phyloP scores from a whole-genome alignment of 1,140 invertebrate genomes.

The Drosophila setifemur region DNA sequence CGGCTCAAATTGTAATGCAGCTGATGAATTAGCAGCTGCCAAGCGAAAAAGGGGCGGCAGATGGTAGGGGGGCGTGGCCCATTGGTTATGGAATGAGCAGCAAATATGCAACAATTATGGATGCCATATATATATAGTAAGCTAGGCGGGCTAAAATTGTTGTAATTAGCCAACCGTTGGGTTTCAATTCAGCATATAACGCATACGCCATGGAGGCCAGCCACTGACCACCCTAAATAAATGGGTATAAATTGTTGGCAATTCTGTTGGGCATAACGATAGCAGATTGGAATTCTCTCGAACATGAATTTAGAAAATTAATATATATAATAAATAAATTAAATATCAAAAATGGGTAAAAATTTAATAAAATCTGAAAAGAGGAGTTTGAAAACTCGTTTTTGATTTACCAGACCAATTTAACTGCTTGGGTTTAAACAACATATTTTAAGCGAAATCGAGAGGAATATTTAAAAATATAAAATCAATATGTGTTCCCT shows the following conservation, averaged over 20 bases:
- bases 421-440: too few relatives aligned
- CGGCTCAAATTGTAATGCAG: slow-evolving; percentile 52
- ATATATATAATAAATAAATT: too few relatives aligned
- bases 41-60: background rate
- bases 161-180: slow-evolving; percentile 42
- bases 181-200: slow-evolving; percentile 8
- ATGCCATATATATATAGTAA: slow-evolving; percentile 37
- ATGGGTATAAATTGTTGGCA: background rate
- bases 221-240: background rate
- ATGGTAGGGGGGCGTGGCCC: background rate
- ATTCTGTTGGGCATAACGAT: background rate
- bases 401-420: too few relatives aligned
- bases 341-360: too few relatives aligned
- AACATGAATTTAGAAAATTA: too few relatives aligned
- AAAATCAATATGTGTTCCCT: background rate
- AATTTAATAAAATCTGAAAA: too few relatives aligned
- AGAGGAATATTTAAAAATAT: slow-evolving; percentile 19
- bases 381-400: too few relatives aligned
- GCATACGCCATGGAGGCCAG: slow-evolving; percentile 3
- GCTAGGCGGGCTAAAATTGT: slow-evolving; percentile 31
- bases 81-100: slow-evolving; percentile 36
- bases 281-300: background rate
- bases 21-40: slow-evolving; percentile 51
- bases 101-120: slow-evolving; percentile 56
- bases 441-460: background rate